Percentiles rank a stretch among this genome's conserved stretches.
Conservation (phyloP, 2,797 vertebrate species). For the Enteromius mattozi region DNA sequence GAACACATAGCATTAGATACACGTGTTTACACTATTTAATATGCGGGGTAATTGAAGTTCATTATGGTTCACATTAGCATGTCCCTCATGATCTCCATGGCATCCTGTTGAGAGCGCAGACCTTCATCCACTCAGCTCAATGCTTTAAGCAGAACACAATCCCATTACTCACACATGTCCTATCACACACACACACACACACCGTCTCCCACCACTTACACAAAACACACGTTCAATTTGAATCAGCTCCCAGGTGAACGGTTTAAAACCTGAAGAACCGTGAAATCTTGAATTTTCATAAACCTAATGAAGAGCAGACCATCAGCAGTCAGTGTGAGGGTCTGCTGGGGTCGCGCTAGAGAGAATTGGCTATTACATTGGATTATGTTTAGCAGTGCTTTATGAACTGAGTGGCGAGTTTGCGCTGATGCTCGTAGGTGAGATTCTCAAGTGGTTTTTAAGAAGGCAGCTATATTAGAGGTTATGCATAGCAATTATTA, state of each 20-base stretch:
- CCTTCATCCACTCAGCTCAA: constrained; percentile 57
- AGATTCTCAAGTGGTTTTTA: background rate
- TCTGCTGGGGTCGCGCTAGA: background rate
- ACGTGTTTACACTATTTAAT: constrained; percentile 21
- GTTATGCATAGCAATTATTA: background rate
- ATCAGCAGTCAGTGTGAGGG: background rate
- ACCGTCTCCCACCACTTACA: constrained; percentile 1
- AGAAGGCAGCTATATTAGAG: background rate
- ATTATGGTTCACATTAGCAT: constrained; percentile 19
- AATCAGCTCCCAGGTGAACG: background rate
- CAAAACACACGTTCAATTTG: constrained; percentile 9
- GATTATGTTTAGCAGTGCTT: constrained; percentile 4
- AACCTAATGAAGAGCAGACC: background rate
- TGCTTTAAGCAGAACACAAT: constrained; percentile 67
- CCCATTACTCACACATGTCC: constrained; percentile 60
- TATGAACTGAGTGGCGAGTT: background rate
- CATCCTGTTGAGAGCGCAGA: constrained; percentile 46
- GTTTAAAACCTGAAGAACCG: constrained; percentile 9
- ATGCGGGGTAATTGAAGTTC: constrained; percentile 10
- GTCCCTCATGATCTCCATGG: constrained; percentile 30
- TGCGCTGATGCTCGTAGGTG: background rate
- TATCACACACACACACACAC: constrained; percentile 16
- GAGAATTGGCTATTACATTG: background rate
- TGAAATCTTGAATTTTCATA: constrained; percentile 4
- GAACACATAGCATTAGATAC: constrained; percentile 31